Conservation (phyloP, 2,888 invertebrate genomes). For the Drosophila cognata region DNA sequence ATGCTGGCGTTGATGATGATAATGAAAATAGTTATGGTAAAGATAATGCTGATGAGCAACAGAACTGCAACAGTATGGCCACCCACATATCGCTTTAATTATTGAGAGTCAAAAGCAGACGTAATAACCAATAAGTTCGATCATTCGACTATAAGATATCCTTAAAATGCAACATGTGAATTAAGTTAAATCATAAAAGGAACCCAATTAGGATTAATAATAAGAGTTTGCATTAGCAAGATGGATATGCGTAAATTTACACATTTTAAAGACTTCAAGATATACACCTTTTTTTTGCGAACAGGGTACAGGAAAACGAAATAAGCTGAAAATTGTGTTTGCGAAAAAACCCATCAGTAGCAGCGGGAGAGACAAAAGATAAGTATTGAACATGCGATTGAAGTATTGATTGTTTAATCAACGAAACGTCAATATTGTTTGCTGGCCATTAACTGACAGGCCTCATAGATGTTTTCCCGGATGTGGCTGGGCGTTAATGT, state of each 20-base stretch:
- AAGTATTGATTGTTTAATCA: slow-evolving; percentile 76
- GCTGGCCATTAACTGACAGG: slow-evolving; percentile 57
- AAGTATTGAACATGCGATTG: slow-evolving; percentile 39
- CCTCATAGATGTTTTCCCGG: slow-evolving; percentile 57
- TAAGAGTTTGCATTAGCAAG: neutral
- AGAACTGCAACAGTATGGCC: slow-evolving; percentile 41
- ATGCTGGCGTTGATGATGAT: slow-evolving; percentile 16
- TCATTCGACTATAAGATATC: slow-evolving; percentile 7
- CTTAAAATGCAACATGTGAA: neutral
- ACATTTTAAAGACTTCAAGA: neutral
- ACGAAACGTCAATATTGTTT: slow-evolving; percentile 53
- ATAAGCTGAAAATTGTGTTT: slow-evolving; percentile 7
- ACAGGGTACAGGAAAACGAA: slow-evolving; percentile 1
- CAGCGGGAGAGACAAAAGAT: neutral
- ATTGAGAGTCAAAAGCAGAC: slow-evolving; percentile 39
- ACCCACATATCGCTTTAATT: slow-evolving; percentile 75
- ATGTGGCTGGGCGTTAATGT: slow-evolving; percentile 58
- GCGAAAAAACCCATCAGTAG: slow-evolving; percentile 4
- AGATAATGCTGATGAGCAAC: slow-evolving; percentile 46
- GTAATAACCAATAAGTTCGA: neutral
- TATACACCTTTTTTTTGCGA: neutral
- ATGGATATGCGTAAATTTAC: neutral
- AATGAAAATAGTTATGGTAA: slow-evolving; percentile 35
- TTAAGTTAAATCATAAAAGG: neutral
- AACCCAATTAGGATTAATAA: neutral